Percentiles rank a stretch among this genome's conserved stretches.
These are phyloP conservation scores for Pimpla rufipes DNA, from an alignment of 2,888 invertebrate species.

Conservation along the genomic window DNA sequence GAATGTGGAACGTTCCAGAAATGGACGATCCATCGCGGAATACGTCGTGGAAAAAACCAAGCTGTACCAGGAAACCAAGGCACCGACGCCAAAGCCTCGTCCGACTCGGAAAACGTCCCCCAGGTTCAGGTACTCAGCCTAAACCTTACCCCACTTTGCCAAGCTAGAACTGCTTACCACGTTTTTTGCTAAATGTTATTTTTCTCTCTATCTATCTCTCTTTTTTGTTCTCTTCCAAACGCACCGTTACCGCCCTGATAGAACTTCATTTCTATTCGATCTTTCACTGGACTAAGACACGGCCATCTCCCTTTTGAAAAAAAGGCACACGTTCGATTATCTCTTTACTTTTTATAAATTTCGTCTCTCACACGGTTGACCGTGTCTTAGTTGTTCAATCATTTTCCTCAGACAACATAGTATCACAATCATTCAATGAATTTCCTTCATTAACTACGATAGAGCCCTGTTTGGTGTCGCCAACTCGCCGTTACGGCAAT, in stretches of 20 bases:
- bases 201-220: too few relatives aligned
- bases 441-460: background rate
- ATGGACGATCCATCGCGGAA: conserved; percentile 93
- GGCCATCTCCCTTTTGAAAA: background rate
- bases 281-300: conserved; percentile 15
- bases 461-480: conserved; percentile 9
- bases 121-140: conserved; percentile 85
- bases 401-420: background rate
- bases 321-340: background rate
- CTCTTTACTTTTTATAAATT: background rate
- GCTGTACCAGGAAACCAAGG: conserved; percentile 84
- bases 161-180: conserved; percentile 57
- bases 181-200: conserved; percentile 25
- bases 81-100: conserved; percentile 84
- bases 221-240: conserved; percentile 27
- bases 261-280: conserved; percentile 32
- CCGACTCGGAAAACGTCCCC: conserved; percentile 84
- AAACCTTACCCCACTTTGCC: conserved; percentile 80
- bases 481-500: background rate
- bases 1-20: conserved; percentile 88
- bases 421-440: background rate
- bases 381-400: background rate
- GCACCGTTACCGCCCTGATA: conserved; percentile 54
- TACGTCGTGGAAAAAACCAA: conserved; percentile 89
- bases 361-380: background rate